These are phyloP conservation scores for Xylota sylvarum DNA, from an alignment of 2,888 invertebrate genomes.

Conservation along the genomic window DNA sequence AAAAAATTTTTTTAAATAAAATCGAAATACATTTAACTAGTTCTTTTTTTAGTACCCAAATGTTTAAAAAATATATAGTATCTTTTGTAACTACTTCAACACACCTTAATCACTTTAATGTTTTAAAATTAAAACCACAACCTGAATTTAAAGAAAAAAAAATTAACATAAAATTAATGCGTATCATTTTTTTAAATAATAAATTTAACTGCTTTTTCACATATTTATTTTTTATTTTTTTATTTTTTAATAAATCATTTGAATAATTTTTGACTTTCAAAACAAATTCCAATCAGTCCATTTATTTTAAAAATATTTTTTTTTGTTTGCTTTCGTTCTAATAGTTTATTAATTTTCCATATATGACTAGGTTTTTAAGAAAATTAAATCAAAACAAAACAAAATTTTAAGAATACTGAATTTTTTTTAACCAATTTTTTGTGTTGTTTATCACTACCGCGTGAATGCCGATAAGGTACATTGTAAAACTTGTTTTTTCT, in stretches of 20 bases:
- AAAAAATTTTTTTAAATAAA: not conserved
- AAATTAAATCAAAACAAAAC: conserved; percentile 69
- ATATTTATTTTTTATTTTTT: conserved; percentile 12
- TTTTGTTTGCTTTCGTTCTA: conserved; percentile 34
- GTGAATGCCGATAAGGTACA: conserved; percentile 72
- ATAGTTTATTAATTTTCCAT: conserved; percentile 67
- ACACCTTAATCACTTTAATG: conserved; percentile 64
- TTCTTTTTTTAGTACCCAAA: conserved; percentile 46
- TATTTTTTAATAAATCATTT: no score
- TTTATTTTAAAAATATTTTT: conserved; percentile 26
- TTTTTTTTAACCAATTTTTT: conserved; percentile 59
- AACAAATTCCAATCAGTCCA: conserved; percentile 73
- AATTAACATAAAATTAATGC: conserved; percentile 50
- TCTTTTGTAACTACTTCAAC: conserved; percentile 43
- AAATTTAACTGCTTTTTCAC: conserved; percentile 65
- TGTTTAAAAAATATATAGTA: conserved; percentile 29
- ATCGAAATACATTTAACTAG: conserved; percentile 10
- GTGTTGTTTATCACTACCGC: conserved; percentile 58
- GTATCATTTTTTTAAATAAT: conserved; percentile 12
- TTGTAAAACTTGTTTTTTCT: conserved; percentile 44
- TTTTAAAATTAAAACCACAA: conserved; percentile 75
- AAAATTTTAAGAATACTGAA: conserved; percentile 74
- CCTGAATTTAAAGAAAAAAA: conserved; percentile 67
- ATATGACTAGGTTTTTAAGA: conserved; percentile 72
- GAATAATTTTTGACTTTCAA: conserved; percentile 41